Percentiles rank a stretch among this genome's conserved stretches.
phyloP scores from a whole-genome alignment of 2,797 vertebrate genomes.

The Falco columbarius region DNA sequence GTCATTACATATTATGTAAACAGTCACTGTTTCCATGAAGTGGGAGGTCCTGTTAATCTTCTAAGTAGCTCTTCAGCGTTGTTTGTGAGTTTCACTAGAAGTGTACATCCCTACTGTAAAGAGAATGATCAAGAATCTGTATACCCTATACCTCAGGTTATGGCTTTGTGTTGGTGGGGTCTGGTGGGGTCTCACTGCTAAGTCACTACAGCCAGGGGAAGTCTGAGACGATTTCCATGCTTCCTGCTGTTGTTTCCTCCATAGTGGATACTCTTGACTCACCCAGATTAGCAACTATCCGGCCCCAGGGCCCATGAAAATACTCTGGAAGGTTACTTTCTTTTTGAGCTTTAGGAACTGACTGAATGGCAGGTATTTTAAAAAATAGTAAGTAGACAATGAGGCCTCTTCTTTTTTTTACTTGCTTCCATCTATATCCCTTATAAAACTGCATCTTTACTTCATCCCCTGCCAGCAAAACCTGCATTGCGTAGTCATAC shows the following conservation, averaged over 20 bases:
- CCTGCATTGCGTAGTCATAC: neutral
- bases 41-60: slow-evolving; percentile 61
- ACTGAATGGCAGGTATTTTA: neutral
- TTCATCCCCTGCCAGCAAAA: neutral
- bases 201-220: neutral
- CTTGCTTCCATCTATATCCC: neutral
- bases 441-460: neutral
- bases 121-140: slow-evolving; percentile 7
- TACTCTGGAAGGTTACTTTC: neutral
- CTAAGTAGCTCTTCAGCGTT: slow-evolving; percentile 47
- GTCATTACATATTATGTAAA: slow-evolving; percentile 68
- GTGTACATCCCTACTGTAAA: slow-evolving; percentile 46
- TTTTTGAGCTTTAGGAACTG: neutral
- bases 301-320: neutral
- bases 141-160: neutral
- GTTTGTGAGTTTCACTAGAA: slow-evolving; percentile 61
- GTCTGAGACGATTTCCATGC: slow-evolving; percentile 14
- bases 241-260: slow-evolving; percentile 38
- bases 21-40: slow-evolving; percentile 70
- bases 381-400: neutral
- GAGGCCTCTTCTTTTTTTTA: neutral
- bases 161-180: slow-evolving; percentile 23
- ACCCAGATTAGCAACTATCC: neutral
- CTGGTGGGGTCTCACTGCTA: slow-evolving; percentile 20
- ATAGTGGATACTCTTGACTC: neutral